Base-by-base conservation (phyloP, 2,113 vertebrate species). In the Protobothrops mucrosquamatus region DNA sequence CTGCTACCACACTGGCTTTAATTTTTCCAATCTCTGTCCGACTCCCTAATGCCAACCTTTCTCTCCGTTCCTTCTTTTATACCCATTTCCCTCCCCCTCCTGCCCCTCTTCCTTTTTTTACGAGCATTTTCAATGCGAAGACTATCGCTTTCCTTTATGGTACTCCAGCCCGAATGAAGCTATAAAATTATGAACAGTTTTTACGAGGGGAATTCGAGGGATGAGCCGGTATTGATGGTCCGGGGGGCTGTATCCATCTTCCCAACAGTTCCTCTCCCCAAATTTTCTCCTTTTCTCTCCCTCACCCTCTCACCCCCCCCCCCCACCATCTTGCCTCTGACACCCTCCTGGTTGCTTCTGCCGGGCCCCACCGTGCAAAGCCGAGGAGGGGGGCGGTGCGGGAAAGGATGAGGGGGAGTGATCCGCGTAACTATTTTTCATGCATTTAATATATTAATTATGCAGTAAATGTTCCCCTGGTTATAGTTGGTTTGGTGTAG, bases 391-490 rank as follows among this genome's bases (percentile, higher is more conserved):
- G 95, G 96, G 94, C 52, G 88, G 87, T 89, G 69, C 74, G 43
- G 93, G 26, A 64, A 89, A 34, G 88, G 48, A 92, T 52, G 95
- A 94, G 46, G 97, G 98, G n/a, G 69, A 15, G 97, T 96, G 95
- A 93, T 96, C 98, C 99, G 98, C 98, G 98, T 99, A 99, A 99
- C 99, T 99, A 99, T 99, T 99, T 99, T 99, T 99, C 99, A 99
- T 99, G 99, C 99, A 99, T 99, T 99, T 99, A 99, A 99, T 99
- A 99, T 99, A 99, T 99, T 99, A 99, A 99, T 99, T 99, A 99
- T 99, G 98, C 89, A 43, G 98, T 99, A 99, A 99, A 99, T 99
- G 99, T 98, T 99, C 99, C 99, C 99, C 97, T 98, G 99, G 98
- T 99, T 98, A 98, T 99, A 98, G 98, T 99, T 98, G 98, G 98